Base-by-base conservation (phyloP, 2,113 vertebrate genomes). In the Nesogale talazaci region DNA sequence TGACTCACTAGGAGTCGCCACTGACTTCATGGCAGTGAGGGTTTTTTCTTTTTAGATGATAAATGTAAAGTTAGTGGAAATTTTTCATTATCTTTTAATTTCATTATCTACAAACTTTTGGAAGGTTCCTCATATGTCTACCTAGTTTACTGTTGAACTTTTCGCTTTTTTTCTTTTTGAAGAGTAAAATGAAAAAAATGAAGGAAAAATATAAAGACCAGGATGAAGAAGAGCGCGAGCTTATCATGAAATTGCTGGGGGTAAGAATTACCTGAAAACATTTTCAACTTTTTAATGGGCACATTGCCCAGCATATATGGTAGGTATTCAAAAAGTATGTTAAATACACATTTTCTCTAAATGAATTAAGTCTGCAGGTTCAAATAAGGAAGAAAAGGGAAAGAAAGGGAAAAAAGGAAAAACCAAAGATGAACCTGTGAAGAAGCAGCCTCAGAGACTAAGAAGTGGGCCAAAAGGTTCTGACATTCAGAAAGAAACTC, bases 121-220 rank as follows among this genome's bases (percentile, higher is more conserved):
- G 59, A 61, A 61, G 59, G 17, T 61, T 61, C 59, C 22, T 5
- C 22, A 3, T 59, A 29, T 31, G 27, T 89, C 36, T 36, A 67
- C 40, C n/a, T 83, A 78, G 23, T 94, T 75, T 87, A 84, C 25
- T 76, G 76, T 29, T 87, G 23, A 90, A n/a, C 42, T 92, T 88
- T 92, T 83, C n/a, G n/a, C n/a, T n/a, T 92, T 63, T 96, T 85
- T 78, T 94, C 61, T 91, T 59, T 88, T 90, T 84, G 29, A 97
- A 99, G 99, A 99, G 99, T 97, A 99, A 99, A 94, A 97, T 99
- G 95, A 99, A 99, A 98, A 99, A 99, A 96, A 99, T 99, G 97
- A 99, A 99, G 95, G 99, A 99, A 97, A 99, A 99, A 97, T 99
- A 99, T 97, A 99, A 98, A 96, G 99, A 99, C 97, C 99, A 99